These are phyloP conservation scores for Nycticryphes semicollaris DNA, from an alignment of 2,113 vertebrate species.

Conservation along the genomic window DNA sequence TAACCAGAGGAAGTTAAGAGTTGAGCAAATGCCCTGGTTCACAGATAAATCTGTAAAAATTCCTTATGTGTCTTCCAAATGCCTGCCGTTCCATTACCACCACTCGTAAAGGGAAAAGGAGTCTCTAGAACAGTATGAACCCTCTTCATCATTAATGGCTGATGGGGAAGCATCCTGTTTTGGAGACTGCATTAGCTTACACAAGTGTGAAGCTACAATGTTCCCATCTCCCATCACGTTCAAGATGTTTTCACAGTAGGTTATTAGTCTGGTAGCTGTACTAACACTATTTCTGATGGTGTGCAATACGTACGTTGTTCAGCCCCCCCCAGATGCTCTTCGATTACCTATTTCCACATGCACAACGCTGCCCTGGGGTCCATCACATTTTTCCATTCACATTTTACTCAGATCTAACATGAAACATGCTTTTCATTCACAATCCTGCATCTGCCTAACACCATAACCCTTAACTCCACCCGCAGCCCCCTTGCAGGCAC, in stretches of 20 bases:
- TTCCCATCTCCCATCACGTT: not conserved
- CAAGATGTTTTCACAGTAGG: conserved; percentile 31
- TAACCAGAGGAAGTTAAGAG: not conserved
- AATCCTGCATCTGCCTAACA: fast-evolving
- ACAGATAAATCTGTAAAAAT: not conserved
- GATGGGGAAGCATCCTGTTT: not conserved
- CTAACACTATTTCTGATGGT: not conserved
- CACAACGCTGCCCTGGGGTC: not conserved
- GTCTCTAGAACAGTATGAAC: not conserved
- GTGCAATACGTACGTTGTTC: not conserved
- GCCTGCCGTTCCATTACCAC: not conserved
- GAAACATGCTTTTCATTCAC: not conserved
- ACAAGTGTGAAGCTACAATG: not conserved
- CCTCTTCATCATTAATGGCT: not conserved
- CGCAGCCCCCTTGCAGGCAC: not conserved
- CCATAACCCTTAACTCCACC: not conserved
- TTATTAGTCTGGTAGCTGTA: not conserved
- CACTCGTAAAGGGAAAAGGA: not conserved
- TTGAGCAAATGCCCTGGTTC: not conserved
- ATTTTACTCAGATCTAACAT: not conserved
- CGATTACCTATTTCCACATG: not conserved
- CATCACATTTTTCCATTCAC: not conserved
- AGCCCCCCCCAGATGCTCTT: not conserved
- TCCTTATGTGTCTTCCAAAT: not conserved
- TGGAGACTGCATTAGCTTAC: not conserved